phyloP scores from a whole-genome alignment of 2,797 vertebrate species.

The Sebastolobus alascanus region DNA sequence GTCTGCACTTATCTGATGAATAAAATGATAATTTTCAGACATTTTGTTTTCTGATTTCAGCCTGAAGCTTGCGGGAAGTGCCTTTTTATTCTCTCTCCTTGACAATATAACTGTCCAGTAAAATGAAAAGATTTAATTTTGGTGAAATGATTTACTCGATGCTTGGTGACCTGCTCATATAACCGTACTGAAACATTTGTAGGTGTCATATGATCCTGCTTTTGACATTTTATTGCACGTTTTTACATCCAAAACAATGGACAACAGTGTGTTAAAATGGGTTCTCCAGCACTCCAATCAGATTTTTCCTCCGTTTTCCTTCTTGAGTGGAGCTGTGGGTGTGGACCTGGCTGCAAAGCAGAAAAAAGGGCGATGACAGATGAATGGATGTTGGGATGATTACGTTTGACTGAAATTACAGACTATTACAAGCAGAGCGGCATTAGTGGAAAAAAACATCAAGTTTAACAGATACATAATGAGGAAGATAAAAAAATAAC shows the following conservation, averaged over 20 bases:
- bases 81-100: neutral
- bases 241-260: neutral
- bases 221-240: neutral
- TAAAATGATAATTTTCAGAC: neutral
- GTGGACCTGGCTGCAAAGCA: neutral
- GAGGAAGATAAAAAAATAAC: neutral
- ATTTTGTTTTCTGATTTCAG: neutral
- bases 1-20: neutral
- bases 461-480: neutral
- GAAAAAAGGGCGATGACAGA: slow-evolving; percentile 9
- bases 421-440: neutral
- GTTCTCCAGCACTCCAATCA: neutral
- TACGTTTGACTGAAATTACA: slow-evolving; percentile 14
- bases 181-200: neutral
- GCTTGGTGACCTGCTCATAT: neutral
- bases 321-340: neutral
- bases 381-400: slow-evolving; percentile 2
- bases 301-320: neutral
- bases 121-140: neutral
- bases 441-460: neutral
- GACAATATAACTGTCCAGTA: neutral
- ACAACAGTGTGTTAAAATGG: neutral
- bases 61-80: neutral
- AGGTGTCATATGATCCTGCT: neutral
- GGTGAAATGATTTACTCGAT: neutral